A percentile compares a stretch with the other conserved stretches of the same genome.
Conservation (phyloP, 1,140 invertebrate species). For the Oncopodura yosiiana region DNA sequence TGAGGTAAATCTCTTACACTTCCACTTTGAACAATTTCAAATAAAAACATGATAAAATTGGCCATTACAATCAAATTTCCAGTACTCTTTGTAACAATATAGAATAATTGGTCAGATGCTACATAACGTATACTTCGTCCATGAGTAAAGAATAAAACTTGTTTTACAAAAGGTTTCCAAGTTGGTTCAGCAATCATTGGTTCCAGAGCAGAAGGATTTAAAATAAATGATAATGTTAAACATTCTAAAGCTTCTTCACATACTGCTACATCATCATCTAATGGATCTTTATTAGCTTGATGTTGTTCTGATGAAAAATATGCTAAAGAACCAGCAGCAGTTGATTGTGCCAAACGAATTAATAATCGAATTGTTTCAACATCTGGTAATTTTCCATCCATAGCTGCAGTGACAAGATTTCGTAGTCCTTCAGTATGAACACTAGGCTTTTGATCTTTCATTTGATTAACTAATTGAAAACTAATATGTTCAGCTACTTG, state of each 20-base stretch:
- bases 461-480: neutral
- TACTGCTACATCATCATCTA: slow-evolving; percentile 44
- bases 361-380: slow-evolving; percentile 56
- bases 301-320: slow-evolving; percentile 32
- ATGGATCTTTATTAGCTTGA: slow-evolving; percentile 30
- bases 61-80: slow-evolving; percentile 51
- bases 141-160: slow-evolving; percentile 28
- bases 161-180: slow-evolving; percentile 27
- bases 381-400: slow-evolving; percentile 49
- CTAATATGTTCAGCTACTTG: slow-evolving; percentile 60
- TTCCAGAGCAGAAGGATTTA: slow-evolving; percentile 72
- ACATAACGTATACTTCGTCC: slow-evolving; percentile 52
- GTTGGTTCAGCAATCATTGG: slow-evolving; percentile 33
- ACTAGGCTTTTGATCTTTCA: slow-evolving; percentile 12
- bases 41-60: slow-evolving; percentile 65
- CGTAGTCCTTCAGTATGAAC: slow-evolving; percentile 18
- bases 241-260: slow-evolving; percentile 88
- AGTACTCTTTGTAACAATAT: slow-evolving; percentile 62
- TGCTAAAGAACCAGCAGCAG: slow-evolving; percentile 37
- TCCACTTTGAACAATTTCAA: slow-evolving; percentile 59
- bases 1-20: slow-evolving; percentile 64
- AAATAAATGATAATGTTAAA: slow-evolving; percentile 73
- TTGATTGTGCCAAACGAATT: slow-evolving; percentile 66
- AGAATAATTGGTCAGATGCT: slow-evolving; percentile 70
- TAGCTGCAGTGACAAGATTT: slow-evolving; percentile 24